Conservation (phyloP, 2,888 invertebrate genomes). For the Imbricaverruca yamaguchii region DNA sequence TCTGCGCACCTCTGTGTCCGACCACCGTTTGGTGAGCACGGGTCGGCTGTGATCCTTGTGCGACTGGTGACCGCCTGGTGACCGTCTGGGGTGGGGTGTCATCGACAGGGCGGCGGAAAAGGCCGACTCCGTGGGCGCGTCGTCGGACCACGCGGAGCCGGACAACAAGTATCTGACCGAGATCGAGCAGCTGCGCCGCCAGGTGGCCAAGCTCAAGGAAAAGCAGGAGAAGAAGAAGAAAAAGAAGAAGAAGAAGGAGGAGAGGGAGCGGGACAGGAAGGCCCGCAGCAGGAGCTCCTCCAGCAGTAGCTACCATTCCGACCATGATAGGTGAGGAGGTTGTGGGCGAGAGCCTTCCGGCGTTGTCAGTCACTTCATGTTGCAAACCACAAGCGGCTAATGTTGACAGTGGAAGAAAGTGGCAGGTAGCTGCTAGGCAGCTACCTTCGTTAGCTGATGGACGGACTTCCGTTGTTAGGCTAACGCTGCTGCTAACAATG, state of each 20-base stretch:
- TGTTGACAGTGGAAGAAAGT: no score
- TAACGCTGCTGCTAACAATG: no score
- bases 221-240: slow-evolving; percentile 17
- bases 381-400: no score
- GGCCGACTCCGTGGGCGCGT: not conserved
- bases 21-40: no score
- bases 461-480: not conserved
- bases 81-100: no score
- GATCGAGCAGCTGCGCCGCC: not conserved
- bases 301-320: not conserved
- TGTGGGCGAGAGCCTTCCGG: not conserved
- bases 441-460: not conserved
- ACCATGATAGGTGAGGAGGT: not conserved
- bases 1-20: no score
- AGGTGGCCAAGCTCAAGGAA: not conserved
- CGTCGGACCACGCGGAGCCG: no score
- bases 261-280: not conserved
- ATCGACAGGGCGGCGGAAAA: no score
- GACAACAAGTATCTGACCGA: not conserved
- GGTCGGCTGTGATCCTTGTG: no score
- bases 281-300: not conserved
- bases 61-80: no score
- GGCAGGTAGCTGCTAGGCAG: no score
- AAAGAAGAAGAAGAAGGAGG: slow-evolving; percentile 2
- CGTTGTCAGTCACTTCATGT: no score